Conservation (phyloP, 2,888 invertebrate species). For the Drosophila hamatofila region DNA sequence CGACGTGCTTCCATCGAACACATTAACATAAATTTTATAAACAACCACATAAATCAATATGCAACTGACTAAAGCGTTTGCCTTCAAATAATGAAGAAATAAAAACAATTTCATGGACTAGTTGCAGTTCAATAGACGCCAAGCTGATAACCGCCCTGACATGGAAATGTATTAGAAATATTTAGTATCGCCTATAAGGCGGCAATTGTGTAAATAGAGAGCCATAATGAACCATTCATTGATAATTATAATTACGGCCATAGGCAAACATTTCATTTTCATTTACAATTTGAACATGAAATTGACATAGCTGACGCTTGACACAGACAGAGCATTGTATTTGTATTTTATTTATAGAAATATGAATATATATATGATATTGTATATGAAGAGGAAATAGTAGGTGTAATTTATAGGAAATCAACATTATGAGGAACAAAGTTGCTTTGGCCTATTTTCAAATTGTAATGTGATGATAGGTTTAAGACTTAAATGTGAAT, state of each 20-base stretch:
- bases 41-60: constrained; percentile 51
- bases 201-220: constrained; percentile 62
- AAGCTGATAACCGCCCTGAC: constrained; percentile 8
- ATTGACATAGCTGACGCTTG: constrained; percentile 34
- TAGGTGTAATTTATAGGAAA: no score
- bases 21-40: constrained; percentile 55
- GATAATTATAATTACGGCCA: constrained; percentile 55
- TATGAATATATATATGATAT: no score
- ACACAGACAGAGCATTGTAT: background rate
- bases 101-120: constrained; percentile 60
- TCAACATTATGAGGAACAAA: no score
- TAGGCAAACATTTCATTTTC: constrained; percentile 56
- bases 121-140: constrained; percentile 55
- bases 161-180: constrained; percentile 9
- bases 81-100: constrained; percentile 43
- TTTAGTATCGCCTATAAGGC: constrained; percentile 29
- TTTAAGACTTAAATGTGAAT: no score
- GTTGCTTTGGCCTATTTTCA: no score
- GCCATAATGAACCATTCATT: constrained; percentile 61
- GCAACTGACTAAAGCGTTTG: constrained; percentile 18
- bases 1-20: constrained; percentile 32
- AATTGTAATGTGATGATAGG: no score
- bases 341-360: background rate
- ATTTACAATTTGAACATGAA: constrained; percentile 48
- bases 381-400: no score